phyloP scores from a whole-genome alignment of 2,797 vertebrate species.

The Enteromius treurensis region DNA sequence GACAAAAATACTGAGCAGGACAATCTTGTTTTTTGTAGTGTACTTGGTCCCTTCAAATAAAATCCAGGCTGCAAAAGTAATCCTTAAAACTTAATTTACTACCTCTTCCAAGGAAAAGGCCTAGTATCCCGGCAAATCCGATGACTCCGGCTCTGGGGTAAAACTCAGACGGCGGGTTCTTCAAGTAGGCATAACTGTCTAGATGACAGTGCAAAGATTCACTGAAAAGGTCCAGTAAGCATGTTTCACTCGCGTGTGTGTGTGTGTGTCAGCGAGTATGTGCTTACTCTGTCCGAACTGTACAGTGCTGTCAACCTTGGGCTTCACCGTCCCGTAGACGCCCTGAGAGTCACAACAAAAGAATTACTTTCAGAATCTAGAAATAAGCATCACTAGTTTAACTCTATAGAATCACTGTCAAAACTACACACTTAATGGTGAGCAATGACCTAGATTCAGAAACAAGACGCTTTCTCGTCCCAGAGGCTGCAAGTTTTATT shows the following conservation, averaged over 20 bases:
- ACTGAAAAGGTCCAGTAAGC: not conserved
- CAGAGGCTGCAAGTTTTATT: not conserved
- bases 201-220: not conserved
- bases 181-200: constrained; percentile 83
- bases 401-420: not conserved
- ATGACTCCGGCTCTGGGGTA: constrained; percentile 91
- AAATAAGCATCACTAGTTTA: not conserved
- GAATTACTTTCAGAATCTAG: not conserved
- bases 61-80: not conserved
- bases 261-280: not conserved
- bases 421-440: not conserved
- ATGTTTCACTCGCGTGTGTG: not conserved
- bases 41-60: not conserved
- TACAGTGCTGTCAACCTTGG: constrained; percentile 80
- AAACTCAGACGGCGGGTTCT: constrained; percentile 88
- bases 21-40: not conserved
- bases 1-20: not conserved
- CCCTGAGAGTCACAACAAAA: constrained; percentile 60
- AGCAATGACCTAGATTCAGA: not conserved
- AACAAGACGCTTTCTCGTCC: not conserved
- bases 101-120: constrained; percentile 88
- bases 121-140: constrained; percentile 87
- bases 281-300: constrained; percentile 80
- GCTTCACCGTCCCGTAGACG: constrained; percentile 76
- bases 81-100: not conserved